Conservation (phyloP, 2,113 vertebrate genomes). For the Tenrec ecaudatus region DNA sequence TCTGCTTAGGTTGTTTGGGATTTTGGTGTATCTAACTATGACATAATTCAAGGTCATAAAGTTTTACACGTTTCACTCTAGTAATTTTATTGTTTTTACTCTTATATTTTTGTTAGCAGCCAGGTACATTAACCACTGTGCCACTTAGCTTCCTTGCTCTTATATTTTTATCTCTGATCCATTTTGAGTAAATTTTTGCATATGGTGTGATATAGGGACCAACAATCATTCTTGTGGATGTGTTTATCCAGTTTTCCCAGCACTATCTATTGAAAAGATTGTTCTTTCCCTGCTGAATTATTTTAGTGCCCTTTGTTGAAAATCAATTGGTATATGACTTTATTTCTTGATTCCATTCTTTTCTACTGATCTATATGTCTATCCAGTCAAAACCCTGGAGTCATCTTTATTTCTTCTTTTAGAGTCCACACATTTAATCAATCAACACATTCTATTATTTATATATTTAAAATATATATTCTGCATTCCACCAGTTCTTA, state of each 20-base stretch:
- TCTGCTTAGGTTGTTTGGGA: not conserved
- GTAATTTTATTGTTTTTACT: no score
- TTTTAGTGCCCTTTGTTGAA: not conserved
- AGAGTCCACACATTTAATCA: not conserved
- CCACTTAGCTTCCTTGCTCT: no score
- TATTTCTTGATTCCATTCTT: not conserved
- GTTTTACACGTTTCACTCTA: no score
- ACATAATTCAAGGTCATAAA: no score
- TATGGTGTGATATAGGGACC: not conserved
- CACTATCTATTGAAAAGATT: not conserved
- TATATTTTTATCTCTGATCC: not conserved
- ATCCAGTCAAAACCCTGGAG: no score
- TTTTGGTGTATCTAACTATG: no score
- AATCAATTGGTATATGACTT: not conserved
- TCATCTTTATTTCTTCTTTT: no score
- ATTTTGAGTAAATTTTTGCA: not conserved
- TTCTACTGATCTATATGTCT: not conserved
- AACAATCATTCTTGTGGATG: not conserved
- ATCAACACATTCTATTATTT: constrained; percentile 33
- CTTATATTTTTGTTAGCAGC: not conserved
- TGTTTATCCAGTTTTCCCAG: not conserved
- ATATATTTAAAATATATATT: constrained; percentile 27
- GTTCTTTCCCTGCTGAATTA: not conserved
- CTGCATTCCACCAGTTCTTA: constrained; percentile 37
- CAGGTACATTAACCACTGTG: no score